Evolutionary conservation across 2,888 invertebrate species (phyloP), one percentile per base, ranked within the genome.

Genomic region (Phymatocera aterrima): DNA sequence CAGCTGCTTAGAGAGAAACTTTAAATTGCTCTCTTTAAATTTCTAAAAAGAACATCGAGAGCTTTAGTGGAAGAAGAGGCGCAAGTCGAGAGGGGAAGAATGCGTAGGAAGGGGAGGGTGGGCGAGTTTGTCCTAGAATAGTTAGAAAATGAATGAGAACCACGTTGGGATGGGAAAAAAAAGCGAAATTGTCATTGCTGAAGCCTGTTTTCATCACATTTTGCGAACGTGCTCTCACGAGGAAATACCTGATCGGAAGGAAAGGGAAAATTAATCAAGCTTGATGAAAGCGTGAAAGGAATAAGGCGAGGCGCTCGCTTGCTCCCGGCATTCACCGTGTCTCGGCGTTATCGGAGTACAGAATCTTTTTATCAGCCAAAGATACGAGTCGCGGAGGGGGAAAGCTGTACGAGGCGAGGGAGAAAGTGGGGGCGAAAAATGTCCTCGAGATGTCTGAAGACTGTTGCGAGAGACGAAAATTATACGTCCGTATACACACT

Each of bases 241-340:
- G 37, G 31, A 51, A 72, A 72, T 51, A 72, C 2, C 51, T 28
- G 65, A 54, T 51, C 57, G 48, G 28, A 75, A 43, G 77, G 40
- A 68, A 48, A 48, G 51, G 15, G 64, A 68, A 74, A 28, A 54
- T 43, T 57, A 80, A 74, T 72, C 34, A 54, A 64, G 57, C 46
- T 57, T 72, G 77, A 79, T 65, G 77, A 65, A 77, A 79, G 70
- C 78, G 72, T 72, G 72, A 72, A 72, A 72, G 72, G 72, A 70
- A n/a, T n/a, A n/a, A 72, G 48, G 31, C 48, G 24, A 28, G 48
- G 72, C 18, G 31, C 28, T 48, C 18, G 31, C 15, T 48, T 51
- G 43, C n/a, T 34, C 43, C 31, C 31, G n/a, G 34, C 43, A 31
- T 72, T 48, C 28, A 12, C 51, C 3, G 64, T 18, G 15, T 15